Evolutionary conservation across 2,113 vertebrate species (phyloP).

Genomic region (Cromileptes altivelis): DNA sequence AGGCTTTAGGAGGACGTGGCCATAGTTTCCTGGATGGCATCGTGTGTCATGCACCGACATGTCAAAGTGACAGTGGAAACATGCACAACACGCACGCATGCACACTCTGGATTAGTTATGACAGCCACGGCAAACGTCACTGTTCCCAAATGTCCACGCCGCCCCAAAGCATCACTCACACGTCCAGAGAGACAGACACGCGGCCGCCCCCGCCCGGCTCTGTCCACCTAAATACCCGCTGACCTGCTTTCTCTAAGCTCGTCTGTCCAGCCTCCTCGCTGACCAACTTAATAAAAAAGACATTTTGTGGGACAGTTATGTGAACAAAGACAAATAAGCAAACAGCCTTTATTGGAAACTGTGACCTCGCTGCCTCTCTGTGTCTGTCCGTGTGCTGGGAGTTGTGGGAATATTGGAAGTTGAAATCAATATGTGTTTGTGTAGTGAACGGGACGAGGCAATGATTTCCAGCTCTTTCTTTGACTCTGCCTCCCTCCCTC

Average conservation of each 20-base stretch:
- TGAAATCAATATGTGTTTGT: slow-evolving; percentile 67
- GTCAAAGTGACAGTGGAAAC: slow-evolving; percentile 38
- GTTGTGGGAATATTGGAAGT: slow-evolving; percentile 32
- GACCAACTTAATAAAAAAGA: slow-evolving; percentile 63
- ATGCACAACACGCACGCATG: slow-evolving; percentile 8
- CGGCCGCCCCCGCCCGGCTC: slow-evolving; percentile 12
- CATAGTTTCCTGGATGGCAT: slow-evolving; percentile 67
- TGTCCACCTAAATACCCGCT: slow-evolving; percentile 73
- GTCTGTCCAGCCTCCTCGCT: slow-evolving; percentile 47
- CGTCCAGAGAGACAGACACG: slow-evolving; percentile 12
- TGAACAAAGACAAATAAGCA: slow-evolving; percentile 54
- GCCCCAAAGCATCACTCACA: background rate
- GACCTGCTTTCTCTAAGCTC: slow-evolving; percentile 77
- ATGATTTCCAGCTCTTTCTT: background rate
- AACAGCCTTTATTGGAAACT: slow-evolving; percentile 21
- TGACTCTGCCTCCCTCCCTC: background rate
- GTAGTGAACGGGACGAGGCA: slow-evolving; percentile 12
- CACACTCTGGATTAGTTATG: slow-evolving; percentile 32
- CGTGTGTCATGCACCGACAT: slow-evolving; percentile 36
- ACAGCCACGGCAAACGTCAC: slow-evolving; percentile 7
- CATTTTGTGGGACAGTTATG: slow-evolving; percentile 52
- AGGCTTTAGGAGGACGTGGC: slow-evolving; percentile 62
- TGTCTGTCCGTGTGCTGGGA: slow-evolving; percentile 6
- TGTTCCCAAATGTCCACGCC: slow-evolving; percentile 35
- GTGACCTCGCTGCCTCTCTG: slow-evolving; percentile 19